These are phyloP conservation scores for Dolichotis patagonum DNA, from an alignment of 2,113 vertebrate species.

Conservation along the genomic window DNA sequence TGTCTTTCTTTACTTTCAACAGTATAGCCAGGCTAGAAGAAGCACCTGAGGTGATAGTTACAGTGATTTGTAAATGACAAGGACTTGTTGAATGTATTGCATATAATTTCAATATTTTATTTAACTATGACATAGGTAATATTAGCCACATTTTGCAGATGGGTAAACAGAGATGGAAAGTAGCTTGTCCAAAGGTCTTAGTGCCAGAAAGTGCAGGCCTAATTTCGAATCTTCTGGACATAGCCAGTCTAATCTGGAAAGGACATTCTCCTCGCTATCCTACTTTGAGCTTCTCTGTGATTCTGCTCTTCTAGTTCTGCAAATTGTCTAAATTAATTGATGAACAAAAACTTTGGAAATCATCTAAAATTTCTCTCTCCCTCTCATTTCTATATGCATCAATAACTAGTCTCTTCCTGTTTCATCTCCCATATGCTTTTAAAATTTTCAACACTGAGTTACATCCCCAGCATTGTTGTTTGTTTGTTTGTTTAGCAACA, in stretches of 20 bases:
- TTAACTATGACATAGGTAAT: background rate
- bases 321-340: background rate
- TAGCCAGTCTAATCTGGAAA: background rate
- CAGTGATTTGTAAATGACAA: background rate
- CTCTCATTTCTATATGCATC: background rate
- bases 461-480: background rate
- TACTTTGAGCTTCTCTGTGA: background rate
- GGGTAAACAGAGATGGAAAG: background rate
- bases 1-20: background rate
- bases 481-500: background rate
- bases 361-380: background rate
- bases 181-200: background rate
- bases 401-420: background rate
- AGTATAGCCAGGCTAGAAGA: background rate
- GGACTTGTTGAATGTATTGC: background rate
- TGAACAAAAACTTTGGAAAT: background rate
- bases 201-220: background rate
- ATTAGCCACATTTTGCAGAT: background rate
- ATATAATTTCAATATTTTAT: background rate
- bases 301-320: background rate
- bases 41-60: no score
- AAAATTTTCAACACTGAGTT: background rate
- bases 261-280: background rate
- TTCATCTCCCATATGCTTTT: background rate
- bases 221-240: background rate